Base-by-base conservation (phyloP, 1,140 invertebrate species). In the Scaptomyza montana region DNA sequence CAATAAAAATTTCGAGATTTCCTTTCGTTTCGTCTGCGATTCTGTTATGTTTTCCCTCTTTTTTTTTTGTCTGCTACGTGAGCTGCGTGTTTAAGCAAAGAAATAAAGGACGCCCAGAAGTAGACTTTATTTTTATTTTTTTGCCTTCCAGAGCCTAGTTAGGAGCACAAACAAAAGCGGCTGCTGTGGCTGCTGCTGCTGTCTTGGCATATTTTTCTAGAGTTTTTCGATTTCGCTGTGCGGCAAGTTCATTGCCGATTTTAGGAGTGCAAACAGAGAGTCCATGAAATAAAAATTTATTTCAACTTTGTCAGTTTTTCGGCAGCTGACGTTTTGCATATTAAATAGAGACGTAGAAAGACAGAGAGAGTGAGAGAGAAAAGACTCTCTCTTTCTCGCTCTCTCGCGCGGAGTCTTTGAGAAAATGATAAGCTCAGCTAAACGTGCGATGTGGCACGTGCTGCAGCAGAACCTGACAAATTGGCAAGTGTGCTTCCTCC, bases 351-450 rank as follows among this genome's bases (percentile, higher is more conserved):
- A 39, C 19, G 10, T 2, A 39, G 25, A 46, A 25, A 25, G 3
- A 2, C 21, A 25, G 21, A 25, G 21, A 25, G 21, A 25, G 21
- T 25, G 2, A 25, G 28, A 41, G 43, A 56, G 28, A 51, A 33
- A 33, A 33, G 30, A 33, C 30, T 33, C 30, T 6, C 30, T 4
- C 30, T 33, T n/a, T n/a, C n/a, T n/a, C n/a, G n/a, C 33, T 9
- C 33, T 9, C 33, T 36, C 33, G 6, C 33, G 30, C 30, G 33
- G 8, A 51, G n/a, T 7, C 77, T 89, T 87, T 89, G 80, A 84
- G 85, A 89, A 89, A 89, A 89, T 89, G 84, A 89, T 89, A 89
- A 89, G 84, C 84, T 89, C 80, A 89, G 84, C 84, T 89, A 89
- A 89, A 89, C 84, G 84, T 89, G 84, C 84, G 64, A 64, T 72